Base-by-base conservation (phyloP, 64 coral and sea anemone species). In the Montipora efflorescens region DNA sequence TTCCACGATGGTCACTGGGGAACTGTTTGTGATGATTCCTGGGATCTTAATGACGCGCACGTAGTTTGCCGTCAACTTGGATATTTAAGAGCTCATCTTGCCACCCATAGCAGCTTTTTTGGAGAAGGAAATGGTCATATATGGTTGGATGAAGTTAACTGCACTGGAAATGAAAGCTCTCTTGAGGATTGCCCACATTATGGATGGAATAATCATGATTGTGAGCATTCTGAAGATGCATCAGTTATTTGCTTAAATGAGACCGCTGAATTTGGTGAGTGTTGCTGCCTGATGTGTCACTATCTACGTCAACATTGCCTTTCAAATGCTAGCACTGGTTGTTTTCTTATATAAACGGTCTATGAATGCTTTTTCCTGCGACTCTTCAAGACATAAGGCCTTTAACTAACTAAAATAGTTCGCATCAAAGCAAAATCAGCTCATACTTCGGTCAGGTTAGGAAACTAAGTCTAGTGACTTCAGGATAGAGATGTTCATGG, bases 111-210 rank as follows among this genome's bases (percentile, higher is more conserved):
- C 19, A 45, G 36, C 45, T 8, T 50, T 3, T 86, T 86, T 52
- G 82, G 66, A 7, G 46, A 71, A 49, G 82, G 82, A 10, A 86
- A 86, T 72, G 82, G 82, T 86, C 82, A 86, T 19, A 71, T 86
- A 71, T 86, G 82, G 82, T 1, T 86, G 5, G 47, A 68, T 23
- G 46, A 86, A 12, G 66, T 86, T 5, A 7, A 49, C 6, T 86
- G 82, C 47, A 6, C 71, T 36, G 82, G 82, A 47, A 86, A 86
- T 50, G 82, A 86, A 51, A 53, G 64, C 19, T 86, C 82, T 0
- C 19, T 86, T 51, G 64, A 86, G 46, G 64, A 86, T 22, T 86
- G 82, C 47, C 12, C 7, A 4, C 82, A 86, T 6, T 8, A 8
- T 19, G 82, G 47, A 22, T 86, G 82, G 82, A 72, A 49, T 72